These are phyloP conservation scores for Digitonthophagus gazella DNA, from an alignment of 2,888 invertebrate genomes.

Conservation along the genomic window DNA sequence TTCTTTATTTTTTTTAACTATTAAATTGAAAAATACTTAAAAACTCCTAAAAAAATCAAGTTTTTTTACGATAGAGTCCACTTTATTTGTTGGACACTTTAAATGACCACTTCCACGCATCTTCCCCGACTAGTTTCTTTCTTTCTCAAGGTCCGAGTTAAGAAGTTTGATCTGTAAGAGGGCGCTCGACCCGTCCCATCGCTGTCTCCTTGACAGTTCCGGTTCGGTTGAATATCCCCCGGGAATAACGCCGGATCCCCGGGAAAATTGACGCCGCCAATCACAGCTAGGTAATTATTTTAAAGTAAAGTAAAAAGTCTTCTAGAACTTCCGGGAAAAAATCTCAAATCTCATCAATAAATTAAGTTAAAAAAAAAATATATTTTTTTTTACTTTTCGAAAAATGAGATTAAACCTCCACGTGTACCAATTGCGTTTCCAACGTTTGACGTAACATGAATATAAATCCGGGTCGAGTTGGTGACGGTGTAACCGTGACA, in stretches of 20 bases:
- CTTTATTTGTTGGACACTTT: constrained; percentile 18
- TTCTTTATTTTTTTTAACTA: no score
- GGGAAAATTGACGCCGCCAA: constrained; percentile 45
- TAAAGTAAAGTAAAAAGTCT: constrained; percentile 48
- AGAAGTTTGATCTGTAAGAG: constrained; percentile 30
- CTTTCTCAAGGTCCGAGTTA: constrained; percentile 7
- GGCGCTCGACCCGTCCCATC: constrained; percentile 31
- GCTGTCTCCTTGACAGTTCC: constrained; percentile 39
- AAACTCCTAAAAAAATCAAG: not conserved
- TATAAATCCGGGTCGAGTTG: constrained; percentile 31
- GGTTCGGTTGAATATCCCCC: constrained; percentile 20
- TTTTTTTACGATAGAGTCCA: constrained; percentile 1
- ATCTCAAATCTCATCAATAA: no score
- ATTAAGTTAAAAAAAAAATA: no score
- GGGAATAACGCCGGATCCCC: constrained; percentile 40
- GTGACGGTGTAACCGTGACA: constrained; percentile 37
- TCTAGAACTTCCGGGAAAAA: not conserved
- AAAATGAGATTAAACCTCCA: not conserved
- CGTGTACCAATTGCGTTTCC: not conserved
- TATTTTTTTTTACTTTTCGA: no score
- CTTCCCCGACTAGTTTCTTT: not conserved
- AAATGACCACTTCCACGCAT: constrained; percentile 7
- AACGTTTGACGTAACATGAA: constrained; percentile 19
- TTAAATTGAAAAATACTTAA: no score
- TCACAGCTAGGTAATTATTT: constrained; percentile 47